Percentiles rank a stretch among this genome's conserved stretches.
These are phyloP conservation scores for Solenodon paradoxus DNA, from an alignment of 2,113 vertebrate species.

Conservation along the genomic window DNA sequence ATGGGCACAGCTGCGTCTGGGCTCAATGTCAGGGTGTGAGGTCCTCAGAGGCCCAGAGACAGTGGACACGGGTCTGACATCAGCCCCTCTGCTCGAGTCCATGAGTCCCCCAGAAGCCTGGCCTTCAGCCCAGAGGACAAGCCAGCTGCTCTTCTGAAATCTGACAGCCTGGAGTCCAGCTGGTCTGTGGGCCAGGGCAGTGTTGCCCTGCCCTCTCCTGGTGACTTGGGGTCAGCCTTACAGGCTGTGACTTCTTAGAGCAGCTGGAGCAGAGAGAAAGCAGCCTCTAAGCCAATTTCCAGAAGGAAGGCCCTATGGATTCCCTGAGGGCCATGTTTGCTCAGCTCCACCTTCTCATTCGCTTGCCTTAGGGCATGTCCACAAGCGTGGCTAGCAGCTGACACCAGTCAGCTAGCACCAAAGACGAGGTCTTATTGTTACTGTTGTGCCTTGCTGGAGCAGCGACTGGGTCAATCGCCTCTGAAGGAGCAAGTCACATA, in stretches of 20 bases:
- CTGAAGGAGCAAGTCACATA: too few species aligned
- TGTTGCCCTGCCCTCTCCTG: conserved; percentile 60
- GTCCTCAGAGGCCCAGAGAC: neutral
- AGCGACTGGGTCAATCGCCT: too few species aligned
- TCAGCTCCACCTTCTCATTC: rapidly evolving
- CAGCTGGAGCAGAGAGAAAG: neutral
- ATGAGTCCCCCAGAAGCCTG: neutral
- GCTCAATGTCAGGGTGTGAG: too few species aligned
- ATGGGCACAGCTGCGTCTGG: too few species aligned
- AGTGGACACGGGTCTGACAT: neutral
- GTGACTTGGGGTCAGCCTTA: neutral
- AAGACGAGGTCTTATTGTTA: neutral
- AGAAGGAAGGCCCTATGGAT: too few species aligned
- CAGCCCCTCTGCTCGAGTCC: neutral
- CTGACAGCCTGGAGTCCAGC: neutral
- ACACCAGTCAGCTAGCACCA: neutral
- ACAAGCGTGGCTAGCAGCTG: too few species aligned
- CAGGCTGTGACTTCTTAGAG: too few species aligned
- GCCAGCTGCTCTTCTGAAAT: neutral
- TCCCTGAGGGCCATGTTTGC: too few species aligned
- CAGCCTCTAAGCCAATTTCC: too few species aligned
- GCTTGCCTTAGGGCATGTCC: too few species aligned
- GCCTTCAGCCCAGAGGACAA: neutral
- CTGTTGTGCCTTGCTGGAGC: too few species aligned
- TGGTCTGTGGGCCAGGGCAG: rapidly evolving